Evolutionary conservation across 2,797 vertebrate species (phyloP), one percentile per base, ranked within the genome.

Genomic region (Oreonectes daqikongensis): DNA sequence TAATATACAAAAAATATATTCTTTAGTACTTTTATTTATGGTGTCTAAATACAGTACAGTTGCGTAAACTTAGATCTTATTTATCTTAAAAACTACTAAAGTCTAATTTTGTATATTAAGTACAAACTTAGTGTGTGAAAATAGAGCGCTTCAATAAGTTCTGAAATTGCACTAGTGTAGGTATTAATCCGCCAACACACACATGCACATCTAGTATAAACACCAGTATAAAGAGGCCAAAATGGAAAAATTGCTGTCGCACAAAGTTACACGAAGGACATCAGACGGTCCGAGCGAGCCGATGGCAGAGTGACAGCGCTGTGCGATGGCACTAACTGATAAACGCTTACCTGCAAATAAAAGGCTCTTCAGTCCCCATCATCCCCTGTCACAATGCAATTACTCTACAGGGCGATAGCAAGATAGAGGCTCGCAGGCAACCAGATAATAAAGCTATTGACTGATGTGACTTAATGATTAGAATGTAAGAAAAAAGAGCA

Each of bases 391-490:
- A 95, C 94, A 95, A 95, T 95, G 94, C 94, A 95, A 95, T 95
- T 95, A 95, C 94, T 90, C 92, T 94, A 95, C 94, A 95, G 94
- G 94, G 93, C 94, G 94, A 95, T 95, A 94, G 94, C 94, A 95
- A 95, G 94, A 95, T 95, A 95, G 94, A 95, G 94, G 93, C 93
- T 95, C 92, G 93, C 79, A 94, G 93, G 93, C 94, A 94, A 95
- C 94, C 93, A 94, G 95, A 95, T 95, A 94, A 95, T 95, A 95
- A 95, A 95, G 94, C 94, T 95, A 95, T 95, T 95, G 94, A 95
- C 94, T 95, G 94, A 95, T 95, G 94, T 94, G 94, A 95, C 93
- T 95, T 92, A 94, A 94, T 95, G 94, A 95, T 95, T 95, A 95
- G 94, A 95, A 95, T 93, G 94, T 94, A 93, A 93, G 93, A 94